Evolutionary conservation across 2,888 invertebrate species (phyloP).

Genomic region (Tachina lurida): DNA sequence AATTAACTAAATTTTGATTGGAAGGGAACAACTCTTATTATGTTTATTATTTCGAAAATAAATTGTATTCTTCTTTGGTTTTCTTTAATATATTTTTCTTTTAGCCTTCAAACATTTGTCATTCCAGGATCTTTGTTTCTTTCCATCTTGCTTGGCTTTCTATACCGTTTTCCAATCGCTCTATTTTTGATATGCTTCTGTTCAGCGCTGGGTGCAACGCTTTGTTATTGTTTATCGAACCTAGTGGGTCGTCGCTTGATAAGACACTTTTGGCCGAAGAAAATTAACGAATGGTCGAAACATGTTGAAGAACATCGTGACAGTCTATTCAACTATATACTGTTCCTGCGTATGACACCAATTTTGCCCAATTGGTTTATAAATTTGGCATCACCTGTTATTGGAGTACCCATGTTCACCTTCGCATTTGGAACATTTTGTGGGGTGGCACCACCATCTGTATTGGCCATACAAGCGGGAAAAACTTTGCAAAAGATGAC

Average conservation of each 20-base stretch:
- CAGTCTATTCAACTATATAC: conserved; percentile 96
- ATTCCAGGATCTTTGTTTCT: conserved; percentile 99
- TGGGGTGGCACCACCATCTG: conserved; percentile 97
- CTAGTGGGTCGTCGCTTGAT: conserved; percentile 94
- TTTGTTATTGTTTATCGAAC: conserved; percentile 97
- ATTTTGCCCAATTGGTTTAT: conserved; percentile 99
- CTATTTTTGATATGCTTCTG: conserved; percentile 94
- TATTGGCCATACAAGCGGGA: conserved; percentile 98
- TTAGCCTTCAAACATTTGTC: conserved; percentile 98
- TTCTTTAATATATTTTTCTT: conserved; percentile 78
- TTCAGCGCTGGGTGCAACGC: conserved; percentile 96
- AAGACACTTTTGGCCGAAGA: conserved; percentile 93
- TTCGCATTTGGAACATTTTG: conserved; percentile 98
- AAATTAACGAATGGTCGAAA: conserved; percentile 92
- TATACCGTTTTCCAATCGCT: conserved; percentile 96
- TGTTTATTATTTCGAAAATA: not conserved
- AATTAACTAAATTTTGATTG: too few relatives aligned
- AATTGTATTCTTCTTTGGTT: conserved; percentile 54
- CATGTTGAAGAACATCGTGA: conserved; percentile 93
- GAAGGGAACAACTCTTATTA: too few relatives aligned
- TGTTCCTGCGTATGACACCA: conserved; percentile 98
- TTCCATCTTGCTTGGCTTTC: conserved; percentile 97
- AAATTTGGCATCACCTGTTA: conserved; percentile 94
- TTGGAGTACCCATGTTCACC: conserved; percentile 95
- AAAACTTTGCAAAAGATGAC: conserved; percentile 97